Base-by-base conservation (phyloP, 2,888 invertebrate genomes). In the Corythucha ciliata region DNA sequence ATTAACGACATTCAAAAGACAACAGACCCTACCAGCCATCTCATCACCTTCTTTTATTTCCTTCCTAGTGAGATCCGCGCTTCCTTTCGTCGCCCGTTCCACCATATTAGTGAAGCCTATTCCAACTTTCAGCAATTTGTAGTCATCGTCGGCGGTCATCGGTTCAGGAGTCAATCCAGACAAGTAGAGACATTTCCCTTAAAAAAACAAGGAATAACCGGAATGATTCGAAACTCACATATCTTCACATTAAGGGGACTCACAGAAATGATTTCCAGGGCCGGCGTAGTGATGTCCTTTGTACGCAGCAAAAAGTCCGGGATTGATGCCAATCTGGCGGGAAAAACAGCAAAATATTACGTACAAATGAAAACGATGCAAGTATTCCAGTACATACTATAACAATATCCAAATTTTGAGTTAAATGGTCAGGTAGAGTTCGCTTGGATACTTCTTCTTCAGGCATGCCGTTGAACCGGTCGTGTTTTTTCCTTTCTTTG, bases 51-150 rank as follows among this genome's bases (percentile, higher is more conserved):
- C 90, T 72, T 90, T 90, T 66, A 91, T 91, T 76, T 91, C 91
- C 68, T 89, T 86, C 61, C 90, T 77, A 53, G 90, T 90, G 57
- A 96, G 77, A 75, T 97, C 96, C 2, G 92, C 90, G 64, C 91
- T 92, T 60, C 94, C 94, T 72, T 92, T 90, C 1, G 94, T 93
- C 48, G 96, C 91, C 57, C 96, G 79, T 59, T 85, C 79, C 58
- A 96, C 94, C 83, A 97, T 94, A 72, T 97, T 97, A 62, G 96
- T 97, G 72, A 97, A 94, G 4, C 96, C 96, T 66, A 97, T 94
- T 55, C 96, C 94, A 68, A 85, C 85, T 70, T 91, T 87, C 48
- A 93, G 70, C 53, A 96, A 72, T 72, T 90, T 90, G 67, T 83
- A 88, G 71, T 97, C 96, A 70, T 96, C 94, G 65, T 93, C 91